phyloP scores from a whole-genome alignment of 2,113 vertebrate species.

The Natator depressus region DNA sequence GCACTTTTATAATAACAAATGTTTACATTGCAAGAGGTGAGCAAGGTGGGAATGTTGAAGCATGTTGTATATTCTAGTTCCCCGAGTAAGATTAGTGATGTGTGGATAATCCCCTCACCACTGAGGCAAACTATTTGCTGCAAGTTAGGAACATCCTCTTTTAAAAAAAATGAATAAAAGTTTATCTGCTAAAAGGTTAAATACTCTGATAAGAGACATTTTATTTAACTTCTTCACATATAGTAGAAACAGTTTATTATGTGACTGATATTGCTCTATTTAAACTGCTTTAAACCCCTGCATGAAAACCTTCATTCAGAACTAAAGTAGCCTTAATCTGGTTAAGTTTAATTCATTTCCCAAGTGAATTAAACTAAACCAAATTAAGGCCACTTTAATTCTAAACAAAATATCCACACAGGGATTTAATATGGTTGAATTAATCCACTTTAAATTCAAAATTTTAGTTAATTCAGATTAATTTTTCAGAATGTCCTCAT shows the following conservation, averaged over 20 bases:
- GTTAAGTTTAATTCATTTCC: not conserved
- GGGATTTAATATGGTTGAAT: not conserved
- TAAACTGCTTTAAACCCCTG: not conserved
- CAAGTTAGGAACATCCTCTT: conserved; percentile 2
- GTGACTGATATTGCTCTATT: not conserved
- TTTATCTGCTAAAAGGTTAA: conserved; percentile 3
- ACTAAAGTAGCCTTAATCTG: not conserved
- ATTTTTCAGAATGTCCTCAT: not conserved
- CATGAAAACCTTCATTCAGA: not conserved
- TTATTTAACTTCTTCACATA: not conserved
- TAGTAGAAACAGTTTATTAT: not conserved
- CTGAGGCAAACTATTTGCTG: not conserved
- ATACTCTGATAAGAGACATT: not conserved
- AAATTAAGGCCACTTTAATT: not conserved
- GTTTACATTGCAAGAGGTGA: not conserved
- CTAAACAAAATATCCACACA: not conserved
- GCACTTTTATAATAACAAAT: not conserved
- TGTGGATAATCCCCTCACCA: conserved; percentile 31
- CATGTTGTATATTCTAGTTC: conserved; percentile 13
- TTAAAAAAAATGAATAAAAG: not conserved
- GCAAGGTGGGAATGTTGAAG: not conserved
- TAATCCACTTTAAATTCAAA: not conserved
- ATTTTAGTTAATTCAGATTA: not conserved
- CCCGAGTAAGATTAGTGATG: not conserved
- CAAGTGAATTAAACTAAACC: not conserved